Conservation (phyloP, 2,888 invertebrate species). For the Pomacea canaliculata region DNA sequence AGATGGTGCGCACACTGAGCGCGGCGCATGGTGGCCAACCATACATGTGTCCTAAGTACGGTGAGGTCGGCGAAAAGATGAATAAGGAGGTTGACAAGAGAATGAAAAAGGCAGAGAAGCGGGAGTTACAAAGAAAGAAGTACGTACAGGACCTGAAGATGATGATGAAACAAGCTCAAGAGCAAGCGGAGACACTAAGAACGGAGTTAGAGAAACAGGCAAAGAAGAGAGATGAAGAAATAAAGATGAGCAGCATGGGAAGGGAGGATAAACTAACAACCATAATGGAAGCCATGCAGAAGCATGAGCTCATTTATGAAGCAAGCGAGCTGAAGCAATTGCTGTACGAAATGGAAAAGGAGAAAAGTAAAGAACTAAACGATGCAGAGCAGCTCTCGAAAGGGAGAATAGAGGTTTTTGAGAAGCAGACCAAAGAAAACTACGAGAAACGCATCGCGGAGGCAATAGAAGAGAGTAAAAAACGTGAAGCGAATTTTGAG, state of each 20-base stretch:
- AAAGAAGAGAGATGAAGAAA: neutral
- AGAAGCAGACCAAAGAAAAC: too few relatives aligned
- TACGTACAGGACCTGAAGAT: conserved; percentile 11
- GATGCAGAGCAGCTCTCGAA: too few relatives aligned
- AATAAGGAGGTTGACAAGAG: conserved; percentile 9
- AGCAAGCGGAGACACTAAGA: neutral
- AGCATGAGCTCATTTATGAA: conserved; percentile 2
- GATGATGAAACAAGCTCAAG: neutral
- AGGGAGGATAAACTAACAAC: neutral
- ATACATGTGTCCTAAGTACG: conserved; percentile 11
- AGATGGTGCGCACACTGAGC: neutral
- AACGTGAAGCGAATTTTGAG: too few relatives aligned
- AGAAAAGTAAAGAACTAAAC: too few relatives aligned
- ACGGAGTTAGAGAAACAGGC: conserved; percentile 4
- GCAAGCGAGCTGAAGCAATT: neutral
- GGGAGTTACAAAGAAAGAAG: conserved; percentile 6
- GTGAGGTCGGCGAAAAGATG: conserved; percentile 5
- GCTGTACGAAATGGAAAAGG: too few relatives aligned
- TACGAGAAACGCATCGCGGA: too few relatives aligned
- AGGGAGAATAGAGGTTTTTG: too few relatives aligned
- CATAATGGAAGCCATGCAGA: neutral
- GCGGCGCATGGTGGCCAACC: neutral
- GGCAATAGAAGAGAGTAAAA: too few relatives aligned
- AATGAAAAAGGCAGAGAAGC: conserved; percentile 11
- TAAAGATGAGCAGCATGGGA: neutral